A percentile compares a stretch with the other conserved stretches of the same genome.
phyloP scores from a whole-genome alignment of 2,888 invertebrate genomes.

The Stenurella melanura region DNA sequence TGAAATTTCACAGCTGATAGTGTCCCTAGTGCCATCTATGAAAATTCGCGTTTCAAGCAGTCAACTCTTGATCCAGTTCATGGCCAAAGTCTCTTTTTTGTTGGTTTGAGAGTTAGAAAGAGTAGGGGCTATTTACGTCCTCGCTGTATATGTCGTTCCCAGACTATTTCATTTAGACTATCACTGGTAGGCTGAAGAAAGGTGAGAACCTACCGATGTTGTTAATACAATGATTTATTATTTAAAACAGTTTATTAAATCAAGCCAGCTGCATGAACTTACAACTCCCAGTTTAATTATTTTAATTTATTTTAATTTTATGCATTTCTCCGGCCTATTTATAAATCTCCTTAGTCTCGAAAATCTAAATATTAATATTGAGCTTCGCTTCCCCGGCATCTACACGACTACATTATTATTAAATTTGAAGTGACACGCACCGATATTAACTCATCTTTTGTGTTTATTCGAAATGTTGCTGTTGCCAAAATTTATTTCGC shows the following conservation, averaged over 20 bases:
- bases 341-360: slow-evolving; percentile 1
- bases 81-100: too few species aligned
- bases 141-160: too few species aligned
- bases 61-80: too few species aligned
- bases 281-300: slow-evolving; percentile 17
- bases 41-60: too few species aligned
- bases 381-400: background rate
- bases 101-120: too few species aligned
- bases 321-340: slow-evolving; percentile 5
- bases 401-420: slow-evolving; percentile 4
- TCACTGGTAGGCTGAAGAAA: background rate
- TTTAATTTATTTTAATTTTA: slow-evolving; percentile 21
- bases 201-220: background rate
- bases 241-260: slow-evolving; percentile 22
- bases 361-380: slow-evolving; percentile 16
- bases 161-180: background rate
- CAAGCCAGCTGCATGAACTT: slow-evolving; percentile 11
- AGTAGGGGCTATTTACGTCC: too few species aligned
- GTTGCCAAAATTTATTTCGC: background rate
- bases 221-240: slow-evolving; percentile 14
- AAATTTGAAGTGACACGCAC: slow-evolving; percentile 3
- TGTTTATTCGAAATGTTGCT: background rate
- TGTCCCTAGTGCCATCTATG: too few species aligned
- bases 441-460: background rate
- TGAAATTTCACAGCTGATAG: too few species aligned